phyloP scores from a whole-genome alignment of 92 coral and sea anemone genomes.

The Muricea muricata region DNA sequence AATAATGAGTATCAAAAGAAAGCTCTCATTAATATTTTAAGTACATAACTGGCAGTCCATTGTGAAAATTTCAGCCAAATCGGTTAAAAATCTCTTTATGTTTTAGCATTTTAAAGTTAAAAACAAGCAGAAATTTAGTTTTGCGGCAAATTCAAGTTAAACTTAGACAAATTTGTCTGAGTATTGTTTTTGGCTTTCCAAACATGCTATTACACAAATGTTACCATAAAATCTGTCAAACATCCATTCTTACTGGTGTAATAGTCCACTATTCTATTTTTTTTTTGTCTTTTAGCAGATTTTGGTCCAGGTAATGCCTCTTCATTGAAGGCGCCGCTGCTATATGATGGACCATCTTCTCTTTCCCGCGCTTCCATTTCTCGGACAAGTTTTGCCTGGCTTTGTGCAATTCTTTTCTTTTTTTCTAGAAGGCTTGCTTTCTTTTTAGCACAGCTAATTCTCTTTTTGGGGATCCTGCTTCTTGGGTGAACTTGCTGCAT shows the following conservation, averaged over 20 bases:
- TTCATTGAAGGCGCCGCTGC: background rate
- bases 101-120: slow-evolving; percentile 24
- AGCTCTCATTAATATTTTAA: slow-evolving; percentile 14
- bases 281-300: background rate
- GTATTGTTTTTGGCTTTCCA: background rate
- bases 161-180: background rate
- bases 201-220: background rate
- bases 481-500: background rate
- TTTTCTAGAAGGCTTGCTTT: slow-evolving; percentile 17
- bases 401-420: background rate
- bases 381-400: background rate
- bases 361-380: background rate
- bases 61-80: slow-evolving; percentile 30
- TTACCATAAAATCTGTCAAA: background rate
- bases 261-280: background rate
- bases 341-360: background rate
- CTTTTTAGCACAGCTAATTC: slow-evolving; percentile 4
- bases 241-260: too few relatives aligned
- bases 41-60: slow-evolving; percentile 1
- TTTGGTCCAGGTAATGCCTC: background rate
- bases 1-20: slow-evolving; percentile 8
- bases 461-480: slow-evolving; percentile 13
- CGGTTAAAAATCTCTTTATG: slow-evolving; percentile 16
- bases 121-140: background rate
- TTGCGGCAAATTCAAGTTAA: background rate